phyloP scores from a whole-genome alignment of 2,113 vertebrate species.

The Cephalopholis sonnerati region DNA sequence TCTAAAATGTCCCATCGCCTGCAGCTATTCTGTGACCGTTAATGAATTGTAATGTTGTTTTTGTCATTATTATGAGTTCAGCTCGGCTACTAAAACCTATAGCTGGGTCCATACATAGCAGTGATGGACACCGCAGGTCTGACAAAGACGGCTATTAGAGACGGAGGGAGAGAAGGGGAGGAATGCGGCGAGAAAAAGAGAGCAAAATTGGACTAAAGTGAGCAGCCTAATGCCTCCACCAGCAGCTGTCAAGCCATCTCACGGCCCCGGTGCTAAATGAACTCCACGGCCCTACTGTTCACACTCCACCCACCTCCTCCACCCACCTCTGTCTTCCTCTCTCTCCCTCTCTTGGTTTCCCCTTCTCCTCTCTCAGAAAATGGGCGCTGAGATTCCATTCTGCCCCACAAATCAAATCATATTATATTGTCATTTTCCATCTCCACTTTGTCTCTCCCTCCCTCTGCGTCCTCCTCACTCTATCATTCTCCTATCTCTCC shows the following conservation, averaged over 20 bases:
- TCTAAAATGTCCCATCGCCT: constrained; percentile 25
- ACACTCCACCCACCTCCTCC: constrained; percentile 57
- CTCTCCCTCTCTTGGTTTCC: constrained; percentile 4
- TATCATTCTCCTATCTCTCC: constrained; percentile 39
- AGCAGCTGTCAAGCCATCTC: constrained; percentile 68
- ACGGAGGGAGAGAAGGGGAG: constrained; percentile 14
- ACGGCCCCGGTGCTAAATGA: constrained; percentile 66
- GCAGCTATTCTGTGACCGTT: constrained; percentile 29
- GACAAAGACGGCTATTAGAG: constrained; percentile 56
- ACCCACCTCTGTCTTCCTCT: constrained; percentile 50
- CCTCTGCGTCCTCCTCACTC: constrained; percentile 36
- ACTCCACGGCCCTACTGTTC: constrained; percentile 59
- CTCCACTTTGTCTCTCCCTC: constrained; percentile 67
- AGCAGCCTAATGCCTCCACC: constrained; percentile 66
- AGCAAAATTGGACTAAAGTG: constrained; percentile 66
- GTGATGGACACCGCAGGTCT: constrained; percentile 45
- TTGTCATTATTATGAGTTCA: constrained; percentile 32
- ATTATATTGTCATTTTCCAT: constrained; percentile 81
- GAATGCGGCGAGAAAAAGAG: constrained; percentile 21
- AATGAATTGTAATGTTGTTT: constrained; percentile 55
- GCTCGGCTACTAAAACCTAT: constrained; percentile 10
- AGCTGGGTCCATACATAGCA: neutral
- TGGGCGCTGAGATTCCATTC: constrained; percentile 68
- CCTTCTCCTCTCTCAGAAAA: constrained; percentile 54
- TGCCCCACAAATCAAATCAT: constrained; percentile 78